Evolutionary conservation across 2,797 vertebrate genomes (phyloP), one percentile per base, ranked within the genome.

Genomic region (Sebastes aleutianus): DNA sequence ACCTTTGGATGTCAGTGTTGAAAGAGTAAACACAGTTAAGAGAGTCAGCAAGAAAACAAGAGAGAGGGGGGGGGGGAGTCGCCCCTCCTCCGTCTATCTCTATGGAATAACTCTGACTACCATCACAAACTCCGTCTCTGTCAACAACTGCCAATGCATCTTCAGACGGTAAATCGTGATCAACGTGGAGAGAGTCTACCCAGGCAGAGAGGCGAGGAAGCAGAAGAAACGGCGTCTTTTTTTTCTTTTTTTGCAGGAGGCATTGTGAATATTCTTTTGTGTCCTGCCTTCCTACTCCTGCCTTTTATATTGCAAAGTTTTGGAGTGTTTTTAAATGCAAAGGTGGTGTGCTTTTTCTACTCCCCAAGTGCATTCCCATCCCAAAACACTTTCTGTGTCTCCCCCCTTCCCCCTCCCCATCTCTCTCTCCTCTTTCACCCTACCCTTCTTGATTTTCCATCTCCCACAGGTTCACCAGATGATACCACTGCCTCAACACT

Each of bases 211-310:
- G 82, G 85, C 84, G 69, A 89, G 88, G 86, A 89, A 85, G 89
- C 83, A 90, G 79, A 89, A 88, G 87, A 90, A 89, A 87, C 73
- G 9, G 27, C 2, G 1, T 43, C 36, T 79, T 66, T 66, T 65
- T 82, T 80, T 75, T 29, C 34, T 11, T 47, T 16, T 80, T 59
- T 68, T 62, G 76, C 90, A 76, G 53, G 79, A 74, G 80, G 87
- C 89, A 91, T 91, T 95, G 91, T 94, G 92, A 95, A 94, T 94
- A 94, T 95, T 94, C 92, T 92, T 95, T 95, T 95, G 93, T 95
- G 90, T 93, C 93, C 84, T 88, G 86, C 86, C 88, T 94, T 87
- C 92, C 89, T 73, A 80, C 86, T 90, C 88, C 84, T 79, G 82
- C 85, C 87, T 95, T 94, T 95, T 87, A 92, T 93, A 93, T 89